A percentile compares a stretch with the other conserved stretches of the same genome.
These are phyloP conservation scores for Glyptemys insculpta DNA, from an alignment of 2,797 vertebrate genomes.

Conservation along the genomic window DNA sequence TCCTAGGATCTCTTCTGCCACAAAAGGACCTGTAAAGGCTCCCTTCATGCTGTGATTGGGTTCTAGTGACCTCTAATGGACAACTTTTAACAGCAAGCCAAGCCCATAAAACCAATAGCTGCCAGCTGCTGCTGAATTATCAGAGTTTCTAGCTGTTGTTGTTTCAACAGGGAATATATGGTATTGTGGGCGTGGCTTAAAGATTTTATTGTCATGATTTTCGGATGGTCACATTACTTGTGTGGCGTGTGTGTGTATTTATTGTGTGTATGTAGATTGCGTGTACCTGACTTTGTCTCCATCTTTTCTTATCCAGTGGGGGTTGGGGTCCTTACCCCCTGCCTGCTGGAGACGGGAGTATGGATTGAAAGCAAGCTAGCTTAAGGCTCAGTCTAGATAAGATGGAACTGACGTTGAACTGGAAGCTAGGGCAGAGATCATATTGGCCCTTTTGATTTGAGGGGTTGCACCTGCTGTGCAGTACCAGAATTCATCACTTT, in stretches of 20 bases:
- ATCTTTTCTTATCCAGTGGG: neutral
- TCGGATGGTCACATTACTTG: neutral
- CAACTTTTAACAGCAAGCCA: neutral
- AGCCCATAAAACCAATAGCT: fast-evolving
- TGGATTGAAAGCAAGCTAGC: neutral
- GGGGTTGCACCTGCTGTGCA: neutral
- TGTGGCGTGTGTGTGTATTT: neutral
- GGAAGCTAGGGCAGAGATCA: neutral
- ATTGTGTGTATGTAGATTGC: neutral
- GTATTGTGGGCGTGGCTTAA: neutral
- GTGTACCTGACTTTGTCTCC: neutral
- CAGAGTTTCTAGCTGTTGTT: neutral
- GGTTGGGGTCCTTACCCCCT: neutral
- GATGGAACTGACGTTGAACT: neutral
- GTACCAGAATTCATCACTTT: neutral
- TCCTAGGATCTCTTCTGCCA: neutral
- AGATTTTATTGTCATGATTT: neutral
- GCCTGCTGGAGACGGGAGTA: neutral
- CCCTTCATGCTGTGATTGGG: neutral
- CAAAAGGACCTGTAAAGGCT: neutral
- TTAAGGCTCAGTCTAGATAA: neutral
- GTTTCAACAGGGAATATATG: neutral
- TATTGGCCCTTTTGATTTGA: neutral
- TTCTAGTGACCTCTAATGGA: conserved; percentile 46
- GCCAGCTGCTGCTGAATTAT: neutral